Evolutionary conservation across 1,140 invertebrate genomes (phyloP).

Genomic region (Helicoverpa armigera): DNA sequence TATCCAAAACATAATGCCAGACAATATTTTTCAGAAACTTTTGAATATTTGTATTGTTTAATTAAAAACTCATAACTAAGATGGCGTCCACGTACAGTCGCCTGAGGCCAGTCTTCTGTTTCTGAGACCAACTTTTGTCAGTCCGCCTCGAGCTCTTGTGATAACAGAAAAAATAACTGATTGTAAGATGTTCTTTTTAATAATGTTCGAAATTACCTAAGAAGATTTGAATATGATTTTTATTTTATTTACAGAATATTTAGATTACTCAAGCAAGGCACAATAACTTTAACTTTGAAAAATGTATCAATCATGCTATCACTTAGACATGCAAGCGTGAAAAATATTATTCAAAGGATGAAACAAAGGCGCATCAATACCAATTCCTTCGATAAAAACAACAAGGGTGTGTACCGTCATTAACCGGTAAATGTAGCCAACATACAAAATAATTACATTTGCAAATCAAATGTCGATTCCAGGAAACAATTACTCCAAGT

Average conservation of each 20-base stretch:
- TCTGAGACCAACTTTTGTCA: not conserved
- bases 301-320: too few relatives aligned
- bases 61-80: not conserved
- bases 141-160: not conserved
- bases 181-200: not conserved
- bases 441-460: constrained; percentile 45
- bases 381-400: not conserved
- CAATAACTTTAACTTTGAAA: too few relatives aligned
- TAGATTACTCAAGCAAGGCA: too few relatives aligned
- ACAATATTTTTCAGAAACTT: too few relatives aligned
- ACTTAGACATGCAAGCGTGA: not conserved
- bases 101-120: not conserved
- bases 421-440: constrained; percentile 1
- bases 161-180: not conserved
- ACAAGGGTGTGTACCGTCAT: constrained; percentile 5
- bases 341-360: not conserved
- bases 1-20: too few relatives aligned
- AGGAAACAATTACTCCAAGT: constrained; percentile 43
- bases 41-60: not conserved
- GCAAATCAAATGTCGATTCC: constrained; percentile 45
- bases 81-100: not conserved
- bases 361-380: constrained; percentile 8
- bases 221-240: too few relatives aligned
- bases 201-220: not conserved
- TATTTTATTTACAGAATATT: too few relatives aligned